These are phyloP conservation scores for Mastacembelus armatus DNA, from an alignment of 2,797 vertebrate species.

Conservation along the genomic window DNA sequence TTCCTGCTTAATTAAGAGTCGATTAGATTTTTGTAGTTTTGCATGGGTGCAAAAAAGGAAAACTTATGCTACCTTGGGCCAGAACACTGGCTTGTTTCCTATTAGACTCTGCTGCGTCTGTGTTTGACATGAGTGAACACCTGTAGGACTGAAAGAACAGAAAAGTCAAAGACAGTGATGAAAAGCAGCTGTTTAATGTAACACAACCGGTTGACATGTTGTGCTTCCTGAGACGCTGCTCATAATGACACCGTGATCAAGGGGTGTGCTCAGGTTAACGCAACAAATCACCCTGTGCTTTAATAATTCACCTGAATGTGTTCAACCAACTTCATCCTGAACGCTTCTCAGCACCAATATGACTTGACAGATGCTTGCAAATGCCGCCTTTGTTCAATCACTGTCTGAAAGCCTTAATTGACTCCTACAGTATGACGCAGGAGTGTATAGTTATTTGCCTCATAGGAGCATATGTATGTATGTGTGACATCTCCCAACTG, in stretches of 20 bases:
- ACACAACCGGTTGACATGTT: conserved; percentile 74
- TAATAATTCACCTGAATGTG: conserved; percentile 79
- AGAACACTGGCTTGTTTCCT: conserved; percentile 31
- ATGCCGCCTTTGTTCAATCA: conserved; percentile 76
- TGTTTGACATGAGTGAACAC: conserved; percentile 40
- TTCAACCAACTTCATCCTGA: conserved; percentile 59
- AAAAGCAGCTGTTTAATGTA: conserved; percentile 69
- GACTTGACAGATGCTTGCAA: conserved; percentile 74
- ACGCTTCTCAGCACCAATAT: conserved; percentile 54
- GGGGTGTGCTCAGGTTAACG: conserved; percentile 74
- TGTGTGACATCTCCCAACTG: conserved; percentile 74
- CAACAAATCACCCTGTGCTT: conserved; percentile 75
- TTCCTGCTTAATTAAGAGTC: conserved; percentile 61
- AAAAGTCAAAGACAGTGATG: conserved; percentile 51
- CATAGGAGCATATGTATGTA: conserved; percentile 55
- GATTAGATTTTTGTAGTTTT: conserved; percentile 59
- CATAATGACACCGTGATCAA: conserved; percentile 79
- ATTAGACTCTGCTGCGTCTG: conserved; percentile 15
- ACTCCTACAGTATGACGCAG: conserved; percentile 49
- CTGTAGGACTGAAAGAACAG: conserved; percentile 67
- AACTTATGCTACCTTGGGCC: conserved; percentile 63
- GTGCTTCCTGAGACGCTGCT: conserved; percentile 57
- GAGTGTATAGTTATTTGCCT: conserved; percentile 56
- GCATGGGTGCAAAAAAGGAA: conserved; percentile 42
- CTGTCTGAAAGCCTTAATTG: conserved; percentile 55